Evolutionary conservation across 2,888 invertebrate species (phyloP).

Genomic region (Punctoribates punctum): DNA sequence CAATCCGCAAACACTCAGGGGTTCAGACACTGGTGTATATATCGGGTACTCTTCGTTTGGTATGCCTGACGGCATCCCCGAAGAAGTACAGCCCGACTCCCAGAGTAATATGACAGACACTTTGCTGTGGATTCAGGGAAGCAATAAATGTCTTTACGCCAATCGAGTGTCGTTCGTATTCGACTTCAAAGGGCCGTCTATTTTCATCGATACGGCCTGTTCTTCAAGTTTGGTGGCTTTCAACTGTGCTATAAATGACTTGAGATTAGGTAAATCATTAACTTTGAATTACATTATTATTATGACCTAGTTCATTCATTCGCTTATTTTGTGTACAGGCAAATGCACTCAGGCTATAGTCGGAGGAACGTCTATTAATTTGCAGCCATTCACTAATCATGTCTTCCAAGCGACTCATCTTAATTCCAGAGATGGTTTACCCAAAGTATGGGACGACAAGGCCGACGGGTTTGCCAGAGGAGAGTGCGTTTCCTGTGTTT

Average conservation of each 20-base stretch:
- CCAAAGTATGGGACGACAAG: slow-evolving; percentile 65
- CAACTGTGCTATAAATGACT: slow-evolving; percentile 62
- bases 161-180: slow-evolving; percentile 72
- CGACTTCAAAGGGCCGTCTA: slow-evolving; percentile 54
- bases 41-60: slow-evolving; percentile 68
- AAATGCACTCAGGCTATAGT: slow-evolving; percentile 77
- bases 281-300: neutral
- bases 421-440: slow-evolving; percentile 83
- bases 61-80: slow-evolving; percentile 79
- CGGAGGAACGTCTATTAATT: slow-evolving; percentile 57
- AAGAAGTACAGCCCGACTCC: slow-evolving; percentile 66
- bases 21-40: slow-evolving; percentile 65
- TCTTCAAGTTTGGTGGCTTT: slow-evolving; percentile 42
- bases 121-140: slow-evolving; percentile 71
- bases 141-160: slow-evolving; percentile 85
- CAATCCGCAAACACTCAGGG: slow-evolving; percentile 77
- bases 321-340: neutral
- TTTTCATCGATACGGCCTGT: slow-evolving; percentile 44
- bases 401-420: slow-evolving; percentile 86
- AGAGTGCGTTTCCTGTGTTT: slow-evolving; percentile 68
- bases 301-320: neutral
- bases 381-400: slow-evolving; percentile 59
- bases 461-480: slow-evolving; percentile 73
- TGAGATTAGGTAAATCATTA: slow-evolving; percentile 68
- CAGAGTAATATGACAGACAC: slow-evolving; percentile 74